These are phyloP conservation scores for Eristalis arbustorum DNA, from an alignment of 2,888 invertebrate species.

Conservation along the genomic window DNA sequence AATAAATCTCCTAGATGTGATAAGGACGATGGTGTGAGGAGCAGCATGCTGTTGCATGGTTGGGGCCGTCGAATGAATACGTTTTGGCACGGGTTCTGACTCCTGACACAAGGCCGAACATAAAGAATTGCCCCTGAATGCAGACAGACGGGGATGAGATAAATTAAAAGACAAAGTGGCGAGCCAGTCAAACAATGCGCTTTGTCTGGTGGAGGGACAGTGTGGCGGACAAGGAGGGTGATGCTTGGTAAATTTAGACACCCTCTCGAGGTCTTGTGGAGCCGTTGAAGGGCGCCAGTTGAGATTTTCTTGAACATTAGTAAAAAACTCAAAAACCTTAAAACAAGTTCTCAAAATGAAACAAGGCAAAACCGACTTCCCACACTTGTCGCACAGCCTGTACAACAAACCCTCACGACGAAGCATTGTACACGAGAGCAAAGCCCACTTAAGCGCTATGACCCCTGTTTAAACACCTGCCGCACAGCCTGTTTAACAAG, in stretches of 20 bases:
- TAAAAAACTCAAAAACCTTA: too few species aligned
- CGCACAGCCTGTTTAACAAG: conserved; percentile 10
- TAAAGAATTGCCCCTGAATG: conserved; percentile 15
- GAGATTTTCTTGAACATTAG: too few species aligned
- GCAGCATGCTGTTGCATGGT: conserved; percentile 10
- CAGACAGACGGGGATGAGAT: conserved; percentile 20
- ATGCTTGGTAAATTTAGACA: too few species aligned
- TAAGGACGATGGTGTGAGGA: conserved; percentile 8
- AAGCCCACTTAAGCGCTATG: neutral
- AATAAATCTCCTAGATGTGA: conserved; percentile 36
- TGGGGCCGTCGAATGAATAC: conserved; percentile 11
- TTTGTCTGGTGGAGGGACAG: neutral
- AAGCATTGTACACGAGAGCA: too few species aligned
- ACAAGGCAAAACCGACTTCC: too few species aligned
- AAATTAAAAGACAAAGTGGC: conserved; percentile 15
- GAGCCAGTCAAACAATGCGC: conserved; percentile 9
- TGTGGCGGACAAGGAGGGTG: conserved; percentile 2
- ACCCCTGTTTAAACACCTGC: neutral
- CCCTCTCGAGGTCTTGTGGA: too few species aligned
- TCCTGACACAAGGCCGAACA: conserved; percentile 17
- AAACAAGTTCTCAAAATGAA: too few species aligned
- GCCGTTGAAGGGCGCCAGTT: too few species aligned
- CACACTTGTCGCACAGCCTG: too few species aligned
- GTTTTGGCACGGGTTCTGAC: conserved; percentile 29
- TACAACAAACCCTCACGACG: too few species aligned